phyloP scores from a whole-genome alignment of 2,113 vertebrate species.

The Seriola aureovittata region DNA sequence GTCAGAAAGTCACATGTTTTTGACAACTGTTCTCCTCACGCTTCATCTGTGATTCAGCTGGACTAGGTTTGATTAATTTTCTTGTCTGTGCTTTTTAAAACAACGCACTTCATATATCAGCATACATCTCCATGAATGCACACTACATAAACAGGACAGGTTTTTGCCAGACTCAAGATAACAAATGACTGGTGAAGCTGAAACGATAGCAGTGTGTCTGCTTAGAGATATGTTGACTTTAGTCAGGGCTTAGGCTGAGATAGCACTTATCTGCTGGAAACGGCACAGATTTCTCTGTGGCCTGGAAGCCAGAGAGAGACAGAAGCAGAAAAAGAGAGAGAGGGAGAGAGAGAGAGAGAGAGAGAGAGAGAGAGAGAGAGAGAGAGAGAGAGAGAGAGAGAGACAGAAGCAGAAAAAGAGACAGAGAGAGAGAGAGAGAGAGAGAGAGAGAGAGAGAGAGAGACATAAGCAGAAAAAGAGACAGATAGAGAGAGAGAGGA shows the following conservation, averaged over 20 bases:
- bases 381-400: not conserved
- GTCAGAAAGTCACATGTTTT: not conserved
- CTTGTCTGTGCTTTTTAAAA: not conserved
- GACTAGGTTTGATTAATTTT: not conserved
- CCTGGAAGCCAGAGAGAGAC: not conserved
- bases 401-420: not conserved
- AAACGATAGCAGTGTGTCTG: constrained; percentile 4
- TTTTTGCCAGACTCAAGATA: constrained; percentile 11
- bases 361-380: constrained; percentile 3
- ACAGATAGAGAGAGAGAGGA: constrained; percentile 5
- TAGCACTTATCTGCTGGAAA: constrained; percentile 33
- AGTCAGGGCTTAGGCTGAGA: constrained; percentile 2
- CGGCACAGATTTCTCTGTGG: constrained; percentile 41
- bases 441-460: constrained; percentile 15
- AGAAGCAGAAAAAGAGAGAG: not conserved
- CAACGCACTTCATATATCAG: not conserved
- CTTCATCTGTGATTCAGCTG: not conserved
- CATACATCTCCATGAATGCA: not conserved
- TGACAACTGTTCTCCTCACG: not conserved
- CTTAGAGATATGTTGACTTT: constrained; percentile 30
- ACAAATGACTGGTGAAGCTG: not conserved
- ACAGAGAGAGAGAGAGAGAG: not conserved
- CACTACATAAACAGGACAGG: not conserved
- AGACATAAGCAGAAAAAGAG: no score
- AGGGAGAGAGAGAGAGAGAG: not conserved